These are phyloP conservation scores for Megathymus violae DNA, from an alignment of 1,140 invertebrate genomes.

Conservation along the genomic window DNA sequence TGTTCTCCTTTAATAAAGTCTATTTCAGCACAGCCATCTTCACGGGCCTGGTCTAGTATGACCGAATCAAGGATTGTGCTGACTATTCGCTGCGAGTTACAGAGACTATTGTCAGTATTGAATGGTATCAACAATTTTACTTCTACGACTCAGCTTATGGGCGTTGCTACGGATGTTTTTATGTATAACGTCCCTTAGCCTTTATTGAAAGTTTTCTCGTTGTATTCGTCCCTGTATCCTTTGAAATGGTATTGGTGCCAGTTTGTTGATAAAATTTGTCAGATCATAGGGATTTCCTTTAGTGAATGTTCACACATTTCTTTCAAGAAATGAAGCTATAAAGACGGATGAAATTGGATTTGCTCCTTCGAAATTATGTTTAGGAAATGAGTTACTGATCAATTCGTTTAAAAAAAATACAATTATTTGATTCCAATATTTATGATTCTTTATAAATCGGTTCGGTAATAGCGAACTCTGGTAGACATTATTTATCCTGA, in stretches of 20 bases:
- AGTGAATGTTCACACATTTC: conserved; percentile 36
- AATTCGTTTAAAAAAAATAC: not conserved
- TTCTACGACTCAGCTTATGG: conserved; percentile 46
- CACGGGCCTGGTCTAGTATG: conserved; percentile 3
- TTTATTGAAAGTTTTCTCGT: conserved; percentile 58
- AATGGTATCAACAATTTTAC: conserved; percentile 58
- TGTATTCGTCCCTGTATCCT: conserved; percentile 39
- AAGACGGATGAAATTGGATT: conserved; percentile 1
- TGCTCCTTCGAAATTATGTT: not conserved
- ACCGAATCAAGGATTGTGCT: conserved; percentile 41
- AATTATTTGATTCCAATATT: too few species aligned
- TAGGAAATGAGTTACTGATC: not conserved
- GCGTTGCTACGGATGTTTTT: conserved; percentile 48
- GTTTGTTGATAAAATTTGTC: conserved; percentile 40
- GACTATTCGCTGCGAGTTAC: conserved; percentile 50
- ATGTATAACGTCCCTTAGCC: conserved; percentile 43
- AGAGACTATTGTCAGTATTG: conserved; percentile 50
- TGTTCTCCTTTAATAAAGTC: conserved; percentile 9
- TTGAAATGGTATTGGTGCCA: conserved; percentile 21
- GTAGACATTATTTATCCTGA: too few species aligned
- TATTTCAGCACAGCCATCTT: conserved; percentile 1
- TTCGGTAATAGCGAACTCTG: too few species aligned
- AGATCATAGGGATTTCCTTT: conserved; percentile 37
- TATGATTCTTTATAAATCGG: too few species aligned
- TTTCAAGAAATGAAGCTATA: conserved; percentile 3